Evolutionary conservation across 1,140 invertebrate species (phyloP), one percentile per base, ranked within the genome.

Genomic region (Rhagoletis zephyria): DNA sequence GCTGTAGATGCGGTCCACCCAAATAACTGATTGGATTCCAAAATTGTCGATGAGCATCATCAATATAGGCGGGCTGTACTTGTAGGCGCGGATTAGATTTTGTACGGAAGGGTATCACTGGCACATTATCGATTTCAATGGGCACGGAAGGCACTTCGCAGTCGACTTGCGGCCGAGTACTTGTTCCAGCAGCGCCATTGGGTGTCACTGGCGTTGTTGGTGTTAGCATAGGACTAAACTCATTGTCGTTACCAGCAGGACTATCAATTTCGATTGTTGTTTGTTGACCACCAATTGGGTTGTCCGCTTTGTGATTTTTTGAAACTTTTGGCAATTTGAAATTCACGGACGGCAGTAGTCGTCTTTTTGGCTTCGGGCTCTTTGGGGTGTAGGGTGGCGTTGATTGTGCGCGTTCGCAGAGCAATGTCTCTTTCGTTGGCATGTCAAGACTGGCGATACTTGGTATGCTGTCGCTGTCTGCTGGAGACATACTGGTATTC

Each of bases 11-110:
- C 42, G 95, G 95, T 89, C 95, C 95, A 85, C 95, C 95, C 87
- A 96, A 94, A 92, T 96, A 96, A 93, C 95, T 96, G 89, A 96
- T 93, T 64, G 96, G 96, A 93, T 96, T 96, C 88, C 93, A 94
- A 92, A 95, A 96, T 88, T 94, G 95, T 87, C 96, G 94, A 88
- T 93, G 93, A 60, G 67, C 85, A n/a, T 90, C 91, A 88, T 90
- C 90, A 89, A 91, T 88, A 87, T 89, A 90, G 87, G 89, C 87
- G 45, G 88, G 88, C 19, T 88, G 59, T 12, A 87, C 42, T 40
- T 81, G 85, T 1, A 61, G 45, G 7, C 60, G 85, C n/a, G 40
- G 65, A 85, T 86, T 60, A 56, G 48, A 16, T 81, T 87, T 88
- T 56, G 85, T 74, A 14, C 88, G 86, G 81, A 89, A 89, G 9